Conservation (phyloP, 2,797 vertebrate genomes). For the Simalia tracyae region DNA sequence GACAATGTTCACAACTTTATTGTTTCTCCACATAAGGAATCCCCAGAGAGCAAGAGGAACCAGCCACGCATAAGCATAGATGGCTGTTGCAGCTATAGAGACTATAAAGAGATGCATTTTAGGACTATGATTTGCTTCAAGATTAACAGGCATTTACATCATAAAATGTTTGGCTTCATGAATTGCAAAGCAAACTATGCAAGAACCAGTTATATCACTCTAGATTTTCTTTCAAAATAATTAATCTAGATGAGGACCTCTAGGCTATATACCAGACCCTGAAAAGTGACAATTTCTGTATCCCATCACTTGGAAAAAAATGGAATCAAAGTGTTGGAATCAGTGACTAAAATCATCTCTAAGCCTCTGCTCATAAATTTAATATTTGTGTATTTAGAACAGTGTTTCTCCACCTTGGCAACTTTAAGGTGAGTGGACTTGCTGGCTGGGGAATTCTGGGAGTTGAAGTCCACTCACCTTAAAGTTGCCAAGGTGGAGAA, state of each 20-base stretch:
- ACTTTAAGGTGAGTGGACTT: no score
- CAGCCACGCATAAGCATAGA: slow-evolving; percentile 94
- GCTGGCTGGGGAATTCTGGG: no score
- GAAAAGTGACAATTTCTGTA: neutral
- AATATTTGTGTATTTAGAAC: neutral
- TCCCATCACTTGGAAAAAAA: neutral
- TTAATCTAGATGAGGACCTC: neutral
- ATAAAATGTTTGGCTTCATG: neutral
- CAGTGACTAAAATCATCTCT: neutral
- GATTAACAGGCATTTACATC: neutral
- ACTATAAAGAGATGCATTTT: slow-evolving; percentile 71
- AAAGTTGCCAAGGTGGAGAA: no score
- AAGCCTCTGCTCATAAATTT: neutral
- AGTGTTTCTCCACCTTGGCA: neutral
- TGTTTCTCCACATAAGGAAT: slow-evolving; percentile 93
- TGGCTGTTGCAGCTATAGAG: slow-evolving; percentile 90
- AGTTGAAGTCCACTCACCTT: no score
- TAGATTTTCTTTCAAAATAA: slow-evolving; percentile 21
- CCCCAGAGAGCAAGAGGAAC: slow-evolving; percentile 95
- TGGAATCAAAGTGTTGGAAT: neutral
- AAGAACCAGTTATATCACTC: neutral
- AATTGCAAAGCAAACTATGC: fast-evolving
- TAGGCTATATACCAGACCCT: neutral
- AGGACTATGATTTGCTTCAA: neutral
- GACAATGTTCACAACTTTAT: slow-evolving; percentile 88